Evolutionary conservation across 2,888 invertebrate genomes (phyloP), one percentile per base, ranked within the genome.

Genomic region (Andrena trimmerana): DNA sequence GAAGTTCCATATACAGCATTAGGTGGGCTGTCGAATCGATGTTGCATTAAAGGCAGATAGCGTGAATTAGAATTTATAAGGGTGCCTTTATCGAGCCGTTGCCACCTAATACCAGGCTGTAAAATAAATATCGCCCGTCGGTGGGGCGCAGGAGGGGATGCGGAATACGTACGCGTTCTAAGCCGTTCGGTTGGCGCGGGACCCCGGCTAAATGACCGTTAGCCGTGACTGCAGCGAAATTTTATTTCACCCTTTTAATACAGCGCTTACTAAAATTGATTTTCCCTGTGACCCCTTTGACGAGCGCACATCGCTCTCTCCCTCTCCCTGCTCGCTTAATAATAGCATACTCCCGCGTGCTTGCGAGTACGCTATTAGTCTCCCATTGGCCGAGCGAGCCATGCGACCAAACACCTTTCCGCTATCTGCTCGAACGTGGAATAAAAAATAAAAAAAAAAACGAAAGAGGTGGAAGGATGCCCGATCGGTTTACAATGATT

Each of bases 221-320:
- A 33, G 5, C 33, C 13, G 66, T 16, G 66, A 33, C 62, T 54
- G 31, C 29, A 62, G 63, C 67, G 20, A 71, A 84, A 84, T 70
- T 85, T 78, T 69, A 70, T 78, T 74, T 78, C 52, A 57, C 65
- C 63, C 57, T 27, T 81, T 74, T 75, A 70, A 42, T 36, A 67
- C 52, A 20, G 16, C 71, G 59, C 20, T 81, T 69, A 75, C 65
- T 78, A 65, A 85, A 85, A 79, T 75, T 71, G 67, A 72, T 77
- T 75, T 83, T 78, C 77, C 57, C 73, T 48, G 70, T 82, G 74
- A 85, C 69, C 78, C 67, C 78, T 83, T 85, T 85, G 79, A 86
- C 48, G 31, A 73, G 74, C 60, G 29, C 72, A n/a, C 68, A 65
- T 75, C 75, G 20, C 57, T 57, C 57, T 54, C 54, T 54, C 54